These are phyloP conservation scores for Aldrovandia affinis DNA, from an alignment of 2,797 vertebrate genomes.

Conservation along the genomic window DNA sequence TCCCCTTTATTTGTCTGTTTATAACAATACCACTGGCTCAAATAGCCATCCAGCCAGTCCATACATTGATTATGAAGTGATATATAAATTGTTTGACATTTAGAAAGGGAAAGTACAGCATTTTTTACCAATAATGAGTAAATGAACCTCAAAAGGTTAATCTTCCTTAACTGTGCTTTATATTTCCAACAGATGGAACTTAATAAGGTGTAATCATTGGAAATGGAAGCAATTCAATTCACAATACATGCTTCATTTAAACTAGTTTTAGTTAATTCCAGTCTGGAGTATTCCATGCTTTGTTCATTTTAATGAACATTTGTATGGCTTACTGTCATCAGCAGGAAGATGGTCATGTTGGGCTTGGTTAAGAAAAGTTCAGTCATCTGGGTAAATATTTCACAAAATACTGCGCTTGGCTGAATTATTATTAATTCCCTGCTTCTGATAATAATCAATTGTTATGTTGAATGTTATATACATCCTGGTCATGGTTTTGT, in stretches of 20 bases:
- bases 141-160: conserved; percentile 31
- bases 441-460: too few relatives aligned
- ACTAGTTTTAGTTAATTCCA: conserved; percentile 25
- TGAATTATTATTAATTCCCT: too few relatives aligned
- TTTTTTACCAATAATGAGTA: conserved; percentile 30
- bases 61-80: background rate
- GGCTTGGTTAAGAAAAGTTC: too few relatives aligned
- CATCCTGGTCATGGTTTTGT: too few relatives aligned
- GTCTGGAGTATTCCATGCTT: conserved; percentile 9
- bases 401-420: too few relatives aligned
- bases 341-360: too few relatives aligned
- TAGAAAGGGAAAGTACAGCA: conserved; percentile 2
- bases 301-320: too few relatives aligned
- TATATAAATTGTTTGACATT: background rate
- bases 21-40: background rate
- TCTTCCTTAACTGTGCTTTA: conserved; percentile 29
- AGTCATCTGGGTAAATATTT: too few relatives aligned
- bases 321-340: too few relatives aligned
- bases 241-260: conserved; percentile 29
- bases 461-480: too few relatives aligned
- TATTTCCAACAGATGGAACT: conserved; percentile 35
- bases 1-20: background rate
- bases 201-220: conserved; percentile 41
- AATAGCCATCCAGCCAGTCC: background rate
- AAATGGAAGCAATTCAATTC: conserved; percentile 35